These are phyloP conservation scores for Sorex fumeus DNA, from an alignment of 2,113 vertebrate species.

Conservation along the genomic window DNA sequence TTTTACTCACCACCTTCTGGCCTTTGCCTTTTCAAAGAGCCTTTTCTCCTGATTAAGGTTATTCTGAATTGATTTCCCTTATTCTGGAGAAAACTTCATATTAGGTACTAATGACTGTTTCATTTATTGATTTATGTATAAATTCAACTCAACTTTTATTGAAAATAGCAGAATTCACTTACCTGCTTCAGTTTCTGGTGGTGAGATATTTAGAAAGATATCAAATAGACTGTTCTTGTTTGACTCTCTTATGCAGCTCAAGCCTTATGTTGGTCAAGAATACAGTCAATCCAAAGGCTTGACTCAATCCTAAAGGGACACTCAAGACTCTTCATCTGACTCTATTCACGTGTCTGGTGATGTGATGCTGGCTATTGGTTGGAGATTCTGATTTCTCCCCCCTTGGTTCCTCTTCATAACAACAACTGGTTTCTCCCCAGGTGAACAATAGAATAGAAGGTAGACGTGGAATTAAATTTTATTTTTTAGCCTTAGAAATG, in stretches of 20 bases:
- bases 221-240: neutral
- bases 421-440: neutral
- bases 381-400: neutral
- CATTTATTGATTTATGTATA: neutral
- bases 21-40: neutral
- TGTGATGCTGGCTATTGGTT: neutral
- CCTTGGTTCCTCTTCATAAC: neutral
- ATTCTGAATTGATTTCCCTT: neutral
- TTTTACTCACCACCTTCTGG: neutral
- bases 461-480: neutral
- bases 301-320: neutral
- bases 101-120: neutral
- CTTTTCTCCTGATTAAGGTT: slow-evolving; percentile 1
- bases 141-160: neutral
- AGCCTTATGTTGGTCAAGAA: fast-evolving
- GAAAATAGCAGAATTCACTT: neutral
- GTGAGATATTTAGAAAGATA: neutral
- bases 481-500: neutral
- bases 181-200: neutral
- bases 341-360: too few species aligned
- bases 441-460: neutral
- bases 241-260: neutral
- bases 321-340: neutral
- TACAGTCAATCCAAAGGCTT: neutral
- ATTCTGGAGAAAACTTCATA: neutral